Base-by-base conservation (phyloP, 2,888 invertebrate genomes). In the Synanthedon myopaeformis region DNA sequence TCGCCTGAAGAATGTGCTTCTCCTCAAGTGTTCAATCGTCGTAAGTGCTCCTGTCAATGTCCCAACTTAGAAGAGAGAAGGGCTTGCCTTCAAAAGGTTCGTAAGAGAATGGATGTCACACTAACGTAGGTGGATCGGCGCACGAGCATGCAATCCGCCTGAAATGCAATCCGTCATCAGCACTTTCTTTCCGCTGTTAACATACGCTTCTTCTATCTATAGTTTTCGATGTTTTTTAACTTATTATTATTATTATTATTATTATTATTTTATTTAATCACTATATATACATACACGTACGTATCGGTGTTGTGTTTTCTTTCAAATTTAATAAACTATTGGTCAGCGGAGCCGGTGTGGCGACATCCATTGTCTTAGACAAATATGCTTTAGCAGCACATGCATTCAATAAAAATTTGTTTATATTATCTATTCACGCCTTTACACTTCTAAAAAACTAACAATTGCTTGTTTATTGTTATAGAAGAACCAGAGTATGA, bases 11-110 rank as follows among this genome's bases (percentile, higher is more conserved):
- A 74, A 55, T 87, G 86, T 64, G 66, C 64, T 11, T 62, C 75
- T 11, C 76, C 78, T 54, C 66, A 66, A 60, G 74, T 83, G 59
- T 82, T 71, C 71, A 83, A 82, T 60, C 80, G 82, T 72, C 86
- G 86, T 86, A 87, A 86, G 86, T 87, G 85, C 74, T 64, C 78
- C 74, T 86, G 86, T 67, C 82, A 82, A 70, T 87, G 87, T 69
- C 79, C 85, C 64, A 79, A 85, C 76, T 59, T 68, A 63, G 76
- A 78, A 58, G 82, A 83, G 58, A 76, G 82, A 63, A 71, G 82
- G 64, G 67, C 61, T 58, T 87, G 86, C 61, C 75, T 79, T 64
- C 75, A 64, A 67, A 76, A 87, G 87, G 87, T 87, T 80, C 70
- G 86, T 87, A 67, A 73, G 85, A 85, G 78, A 65, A 80, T 83